Conservation (phyloP, 2,113 vertebrate species). For the Albula glossodonta region DNA sequence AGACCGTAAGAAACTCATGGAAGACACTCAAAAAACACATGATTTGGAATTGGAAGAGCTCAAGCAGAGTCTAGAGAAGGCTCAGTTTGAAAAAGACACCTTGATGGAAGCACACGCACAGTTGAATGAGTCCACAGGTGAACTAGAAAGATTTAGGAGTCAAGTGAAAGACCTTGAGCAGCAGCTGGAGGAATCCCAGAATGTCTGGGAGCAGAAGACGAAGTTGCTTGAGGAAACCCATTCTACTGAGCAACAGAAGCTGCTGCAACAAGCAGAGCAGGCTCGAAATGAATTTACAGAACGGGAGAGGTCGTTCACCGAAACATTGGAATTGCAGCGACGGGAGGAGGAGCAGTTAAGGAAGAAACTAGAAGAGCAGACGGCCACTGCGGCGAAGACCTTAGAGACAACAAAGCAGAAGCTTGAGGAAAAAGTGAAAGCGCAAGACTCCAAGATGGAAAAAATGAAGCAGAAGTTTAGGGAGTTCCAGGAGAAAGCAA, state of each 20-base stretch:
- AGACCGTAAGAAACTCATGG: background rate
- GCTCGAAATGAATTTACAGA: conserved; percentile 66
- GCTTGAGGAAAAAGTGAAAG: conserved; percentile 81
- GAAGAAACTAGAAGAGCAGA: conserved; percentile 74
- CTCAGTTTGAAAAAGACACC: conserved; percentile 68
- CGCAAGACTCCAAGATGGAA: conserved; percentile 83
- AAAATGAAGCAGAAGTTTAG: conserved; percentile 83
- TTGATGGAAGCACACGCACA: conserved; percentile 61
- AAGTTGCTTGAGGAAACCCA: conserved; percentile 61
- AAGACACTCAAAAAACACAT: conserved; percentile 47
- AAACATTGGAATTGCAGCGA: conserved; percentile 63
- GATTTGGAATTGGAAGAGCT: conserved; percentile 66
- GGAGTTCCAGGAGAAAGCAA: conserved; percentile 84
- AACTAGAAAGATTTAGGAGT: conserved; percentile 65
- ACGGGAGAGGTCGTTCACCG: conserved; percentile 68
- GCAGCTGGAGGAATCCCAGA: conserved; percentile 68
- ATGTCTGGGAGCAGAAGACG: conserved; percentile 67
- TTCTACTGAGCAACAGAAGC: conserved; percentile 64
- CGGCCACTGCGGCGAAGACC: conserved; percentile 70
- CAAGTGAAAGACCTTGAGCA: conserved; percentile 66
- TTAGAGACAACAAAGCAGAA: conserved; percentile 68
- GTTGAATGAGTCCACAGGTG: conserved; percentile 58
- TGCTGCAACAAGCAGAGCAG: conserved; percentile 64
- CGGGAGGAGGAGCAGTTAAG: conserved; percentile 63
- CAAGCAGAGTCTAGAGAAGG: conserved; percentile 59